A percentile compares a stretch with the other conserved stretches of the same genome.
These are phyloP conservation scores for Idaea straminata DNA, from an alignment of 2,888 invertebrate genomes.

Conservation along the genomic window DNA sequence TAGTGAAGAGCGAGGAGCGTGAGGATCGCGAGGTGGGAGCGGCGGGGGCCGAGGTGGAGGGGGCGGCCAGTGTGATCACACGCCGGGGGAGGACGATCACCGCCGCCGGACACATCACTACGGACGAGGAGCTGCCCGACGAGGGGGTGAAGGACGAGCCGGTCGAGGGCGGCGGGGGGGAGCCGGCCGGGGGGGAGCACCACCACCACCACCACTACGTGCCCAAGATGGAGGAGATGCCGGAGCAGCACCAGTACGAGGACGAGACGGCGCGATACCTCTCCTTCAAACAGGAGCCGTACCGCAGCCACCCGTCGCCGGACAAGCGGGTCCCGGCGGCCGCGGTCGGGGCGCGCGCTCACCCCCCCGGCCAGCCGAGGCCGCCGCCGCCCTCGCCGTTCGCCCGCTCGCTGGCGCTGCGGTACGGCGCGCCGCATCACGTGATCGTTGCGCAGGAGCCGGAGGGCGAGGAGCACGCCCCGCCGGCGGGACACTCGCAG, in stretches of 20 bases:
- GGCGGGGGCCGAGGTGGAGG: conserved; percentile 41
- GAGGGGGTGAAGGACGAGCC: conserved; percentile 69
- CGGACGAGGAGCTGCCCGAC: conserved; percentile 48
- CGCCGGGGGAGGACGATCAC: conserved; percentile 81
- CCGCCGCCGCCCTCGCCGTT: conserved; percentile 34
- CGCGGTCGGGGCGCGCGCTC: conserved; percentile 29
- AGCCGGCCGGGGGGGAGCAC: conserved; percentile 24
- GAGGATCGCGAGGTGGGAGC: conserved; percentile 14
- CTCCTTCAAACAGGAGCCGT: conserved; percentile 66
- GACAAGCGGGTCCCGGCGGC: conserved; percentile 48
- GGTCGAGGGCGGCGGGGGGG: conserved; percentile 46
- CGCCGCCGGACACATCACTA: conserved; percentile 80
- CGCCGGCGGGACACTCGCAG: conserved; percentile 37
- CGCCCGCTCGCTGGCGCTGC: conserved; percentile 52
- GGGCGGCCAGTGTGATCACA: conserved; percentile 77
- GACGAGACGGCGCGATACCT: conserved; percentile 68
- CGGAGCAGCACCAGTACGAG: conserved; percentile 51
- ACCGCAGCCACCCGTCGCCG: conserved; percentile 49
- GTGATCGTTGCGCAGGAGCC: conserved; percentile 60
- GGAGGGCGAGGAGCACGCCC: conserved; percentile 45
- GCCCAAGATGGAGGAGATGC: conserved; percentile 46
- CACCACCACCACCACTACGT: conserved; percentile 41
- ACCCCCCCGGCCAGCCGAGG: conserved; percentile 29
- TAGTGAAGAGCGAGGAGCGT: conserved; percentile 62
- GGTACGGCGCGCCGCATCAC: conserved; percentile 62